phyloP scores from a whole-genome alignment of 2,113 vertebrate genomes.

The Martes martes region DNA sequence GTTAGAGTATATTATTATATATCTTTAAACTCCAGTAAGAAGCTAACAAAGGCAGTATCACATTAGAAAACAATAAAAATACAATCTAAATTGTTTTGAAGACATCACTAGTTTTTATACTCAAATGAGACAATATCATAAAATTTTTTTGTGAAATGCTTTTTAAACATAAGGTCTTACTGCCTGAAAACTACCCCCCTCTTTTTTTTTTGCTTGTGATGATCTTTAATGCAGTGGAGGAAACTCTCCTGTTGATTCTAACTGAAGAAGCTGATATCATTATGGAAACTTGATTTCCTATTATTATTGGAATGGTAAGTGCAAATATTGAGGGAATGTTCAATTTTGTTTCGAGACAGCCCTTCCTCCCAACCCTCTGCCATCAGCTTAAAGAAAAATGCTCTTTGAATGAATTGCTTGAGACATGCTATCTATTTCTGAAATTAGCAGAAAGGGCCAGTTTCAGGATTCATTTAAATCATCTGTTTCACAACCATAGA shows the following conservation, averaged over 20 bases:
- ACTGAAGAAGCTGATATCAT: conserved; percentile 43
- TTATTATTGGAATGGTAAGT: conserved; percentile 53
- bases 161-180: neutral
- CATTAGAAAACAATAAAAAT: neutral
- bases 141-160: neutral
- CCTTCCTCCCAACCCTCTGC: neutral
- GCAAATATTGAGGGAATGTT: conserved; percentile 67
- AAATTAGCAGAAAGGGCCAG: conserved; percentile 75
- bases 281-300: conserved; percentile 50
- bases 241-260: conserved; percentile 49
- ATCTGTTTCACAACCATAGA: conserved; percentile 62
- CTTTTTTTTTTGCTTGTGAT: neutral
- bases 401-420: conserved; percentile 72
- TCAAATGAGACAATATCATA: neutral
- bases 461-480: conserved; percentile 75
- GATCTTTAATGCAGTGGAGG: neutral
- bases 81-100: neutral
- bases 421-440: conserved; percentile 76
- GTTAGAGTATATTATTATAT: neutral
- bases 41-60: neutral
- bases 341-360: conserved; percentile 60
- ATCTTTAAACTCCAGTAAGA: neutral
- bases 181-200: neutral
- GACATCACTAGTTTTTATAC: neutral
- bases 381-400: conserved; percentile 72